Conservation (phyloP, 2,888 invertebrate species). For the Drosophila yooni region DNA sequence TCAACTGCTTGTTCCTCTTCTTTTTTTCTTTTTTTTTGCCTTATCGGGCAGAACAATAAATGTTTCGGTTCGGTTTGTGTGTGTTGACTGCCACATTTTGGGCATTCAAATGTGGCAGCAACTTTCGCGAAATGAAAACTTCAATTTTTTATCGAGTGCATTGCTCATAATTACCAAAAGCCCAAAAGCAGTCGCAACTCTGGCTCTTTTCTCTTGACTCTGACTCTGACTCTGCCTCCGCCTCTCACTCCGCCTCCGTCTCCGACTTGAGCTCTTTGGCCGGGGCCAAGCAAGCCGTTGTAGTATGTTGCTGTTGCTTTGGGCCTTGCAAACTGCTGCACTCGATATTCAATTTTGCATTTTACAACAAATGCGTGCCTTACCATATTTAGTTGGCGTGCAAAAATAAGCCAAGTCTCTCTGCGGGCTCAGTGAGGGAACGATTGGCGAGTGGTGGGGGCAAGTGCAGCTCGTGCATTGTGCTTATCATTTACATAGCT, state of each 20-base stretch:
- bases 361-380: conserved; percentile 85
- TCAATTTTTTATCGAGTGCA: conserved; percentile 81
- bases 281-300: conserved; percentile 2
- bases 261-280: conserved; percentile 14
- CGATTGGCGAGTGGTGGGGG: not conserved
- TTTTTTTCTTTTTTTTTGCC: conserved; percentile 53
- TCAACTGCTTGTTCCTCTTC: conserved; percentile 6
- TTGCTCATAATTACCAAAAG: conserved; percentile 78
- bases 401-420: conserved; percentile 65
- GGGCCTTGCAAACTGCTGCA: conserved; percentile 56
- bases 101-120: conserved; percentile 65
- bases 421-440: not conserved
- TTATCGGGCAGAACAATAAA: conserved; percentile 81
- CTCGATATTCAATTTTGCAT: conserved; percentile 84
- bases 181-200: conserved; percentile 44
- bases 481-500: conserved; percentile 82
- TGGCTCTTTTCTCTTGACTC: conserved; percentile 7
- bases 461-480: conserved; percentile 63
- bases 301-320: conserved; percentile 34
- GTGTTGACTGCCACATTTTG: conserved; percentile 50
- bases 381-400: conserved; percentile 84
- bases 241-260: not conserved
- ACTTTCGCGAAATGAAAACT: conserved; percentile 80
- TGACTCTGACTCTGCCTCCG: not conserved
- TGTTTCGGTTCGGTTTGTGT: conserved; percentile 57